Conservation (phyloP, 2,113 vertebrate genomes). For the Etia nguti region DNA sequence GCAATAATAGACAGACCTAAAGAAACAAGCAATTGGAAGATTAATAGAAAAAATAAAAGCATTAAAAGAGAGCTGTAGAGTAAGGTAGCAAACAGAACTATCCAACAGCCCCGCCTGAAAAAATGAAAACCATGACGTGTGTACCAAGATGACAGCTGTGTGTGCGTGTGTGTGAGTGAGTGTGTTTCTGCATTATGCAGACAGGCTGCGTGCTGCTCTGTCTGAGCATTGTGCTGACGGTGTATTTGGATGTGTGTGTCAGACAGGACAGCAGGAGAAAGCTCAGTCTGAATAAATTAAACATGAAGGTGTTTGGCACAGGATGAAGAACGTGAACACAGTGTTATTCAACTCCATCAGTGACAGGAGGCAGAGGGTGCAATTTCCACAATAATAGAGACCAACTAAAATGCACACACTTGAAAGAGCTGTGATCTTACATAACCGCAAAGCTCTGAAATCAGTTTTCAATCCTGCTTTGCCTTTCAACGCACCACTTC, state of each 20-base stretch:
- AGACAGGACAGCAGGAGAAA: not conserved
- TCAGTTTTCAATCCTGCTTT: not conserved
- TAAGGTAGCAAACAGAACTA: not conserved
- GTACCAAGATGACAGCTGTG: not conserved
- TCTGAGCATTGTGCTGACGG: not conserved
- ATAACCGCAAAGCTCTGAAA: not conserved
- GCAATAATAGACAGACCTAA: not conserved
- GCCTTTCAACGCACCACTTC: not conserved
- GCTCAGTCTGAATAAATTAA: conserved; percentile 7
- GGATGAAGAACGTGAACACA: not conserved
- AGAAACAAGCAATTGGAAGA: not conserved
- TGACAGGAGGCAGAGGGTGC: not conserved
- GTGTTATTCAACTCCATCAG: not conserved
- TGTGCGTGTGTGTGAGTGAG: not conserved
- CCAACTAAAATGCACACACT: not conserved
- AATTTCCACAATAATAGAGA: not conserved
- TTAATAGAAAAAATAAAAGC: not conserved
- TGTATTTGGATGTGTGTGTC: not conserved
- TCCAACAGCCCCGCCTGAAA: not conserved
- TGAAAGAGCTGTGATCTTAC: not conserved
- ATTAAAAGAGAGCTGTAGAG: not conserved
- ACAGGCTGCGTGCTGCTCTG: not conserved
- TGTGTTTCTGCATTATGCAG: not conserved
- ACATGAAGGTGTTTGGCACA: not conserved
- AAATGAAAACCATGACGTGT: not conserved